Base-by-base conservation (phyloP, 2,113 vertebrate species). In the Labeo rohita region DNA sequence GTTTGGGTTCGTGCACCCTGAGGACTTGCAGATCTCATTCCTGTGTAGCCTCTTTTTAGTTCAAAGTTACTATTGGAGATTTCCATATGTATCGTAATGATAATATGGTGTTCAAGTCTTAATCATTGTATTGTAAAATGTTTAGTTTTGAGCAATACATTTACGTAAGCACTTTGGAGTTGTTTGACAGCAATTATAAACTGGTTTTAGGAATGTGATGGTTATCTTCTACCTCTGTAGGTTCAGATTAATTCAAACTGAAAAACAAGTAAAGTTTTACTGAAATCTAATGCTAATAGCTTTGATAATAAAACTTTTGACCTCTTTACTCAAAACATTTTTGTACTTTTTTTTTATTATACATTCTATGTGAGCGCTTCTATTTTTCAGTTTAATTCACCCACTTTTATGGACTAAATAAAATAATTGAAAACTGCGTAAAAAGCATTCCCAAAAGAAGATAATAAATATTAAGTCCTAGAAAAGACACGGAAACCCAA, bases 1-100 rank as follows among this genome's bases (percentile, higher is more conserved):
- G 45, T 94, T 73, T 95, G 92, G 93, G 43, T 92, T 47, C 13
- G 13, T 0, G 84, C 87, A 23, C 18, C 21, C 0, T 89, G 59
- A 87, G 13, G 6, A 47, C 21, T 56, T 36, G 34, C 1, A 34
- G 54, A 76, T 43, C 28, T 52, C 63, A 52, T 50, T 50, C 61
- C 23, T 28, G 6, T 61, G 54, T 65, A 63, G 5, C 36, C 13
- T 49, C 11, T 15, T 61, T 36, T 23, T 11, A 28, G 12, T 8
- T 52, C 16, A 1, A 77, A 50, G 15, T 36, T 54, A 6, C 47
- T 76, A 23, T 77, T 80, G 12, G 28, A 47, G 12, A 9, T 63
- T 59, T 45, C 5, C 21, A 12, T n/a, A 47, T 45, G 43, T 39
- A 39, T 39, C 3, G 11, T 8, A 15, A 39, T 36, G 34, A 45